Base-by-base conservation (phyloP, 1,140 invertebrate species). In the Magallana ariakensis region DNA sequence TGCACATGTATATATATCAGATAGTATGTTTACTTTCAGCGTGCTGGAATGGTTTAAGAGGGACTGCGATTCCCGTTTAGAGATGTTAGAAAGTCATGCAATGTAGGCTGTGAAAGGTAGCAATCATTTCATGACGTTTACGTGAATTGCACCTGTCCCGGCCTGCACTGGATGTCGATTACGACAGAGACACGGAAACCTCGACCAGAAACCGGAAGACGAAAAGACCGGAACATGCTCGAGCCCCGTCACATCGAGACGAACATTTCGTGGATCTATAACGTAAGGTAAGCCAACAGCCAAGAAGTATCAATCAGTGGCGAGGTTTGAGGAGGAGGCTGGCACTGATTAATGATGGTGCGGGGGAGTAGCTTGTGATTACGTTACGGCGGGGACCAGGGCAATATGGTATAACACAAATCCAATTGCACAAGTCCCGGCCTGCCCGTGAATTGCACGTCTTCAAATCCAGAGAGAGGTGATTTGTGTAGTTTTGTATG, bases 401-500 rank as follows among this genome's bases (percentile, higher is more conserved):
- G 66, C 66, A 75, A 75, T 75, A 75, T 75, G 66, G 66, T 75
- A 19, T 26, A 75, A 26, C 33, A 26, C 22, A 11, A 33, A 26
- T 75, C 66, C 66, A 75, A 75, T 75, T 75, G 66, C 66, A 75
- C 66, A 75, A 75, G 66, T 75, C 66, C 66, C 66, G 66, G 66
- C 66, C 66, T 75, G 66, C 66, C 33, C 66, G 66, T 75, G 66
- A 75, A 75, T 75, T 75, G 66, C 66, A 75, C 22, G 22, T 75
- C 66, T 11, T 13, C 66, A 75, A 10, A 26, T 75, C 33, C 33
- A 46, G 33, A 46, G 33, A 46, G 33, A 2, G 33, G 3, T 5
- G 33, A 46, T 46, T 46, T 46, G 33, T 46, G 5, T 46, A 46
- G 33, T 46, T 46, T 46, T 46, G 3, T 46, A 46, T 46, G 33